A percentile compares a stretch with the other conserved stretches of the same genome.
Evolutionary conservation across 2,797 vertebrate species (phyloP).

Genomic region (Poeciliopsis presidionis): DNA sequence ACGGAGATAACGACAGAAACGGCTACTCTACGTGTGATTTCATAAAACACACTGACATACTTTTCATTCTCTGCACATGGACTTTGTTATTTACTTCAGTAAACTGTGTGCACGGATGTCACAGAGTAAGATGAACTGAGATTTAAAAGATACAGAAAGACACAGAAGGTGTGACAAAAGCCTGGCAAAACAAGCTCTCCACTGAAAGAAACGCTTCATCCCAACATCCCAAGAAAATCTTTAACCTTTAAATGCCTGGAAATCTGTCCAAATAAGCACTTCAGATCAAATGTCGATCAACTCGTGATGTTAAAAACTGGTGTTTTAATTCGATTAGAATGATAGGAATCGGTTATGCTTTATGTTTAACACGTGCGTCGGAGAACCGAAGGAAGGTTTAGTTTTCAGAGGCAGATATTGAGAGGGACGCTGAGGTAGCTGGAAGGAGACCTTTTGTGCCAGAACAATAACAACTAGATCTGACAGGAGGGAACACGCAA

Average conservation of each 20-base stretch:
- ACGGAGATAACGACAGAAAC: slow-evolving; percentile 2
- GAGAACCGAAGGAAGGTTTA: background rate
- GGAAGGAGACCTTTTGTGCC: background rate
- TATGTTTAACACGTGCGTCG: background rate
- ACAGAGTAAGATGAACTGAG: slow-evolving; percentile 6
- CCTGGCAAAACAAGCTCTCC: background rate
- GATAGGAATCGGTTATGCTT: background rate
- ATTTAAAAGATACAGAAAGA: slow-evolving; percentile 10
- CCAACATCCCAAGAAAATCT: background rate
- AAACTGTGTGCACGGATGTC: slow-evolving; percentile 21
- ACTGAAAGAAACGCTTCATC: background rate
- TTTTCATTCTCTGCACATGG: background rate
- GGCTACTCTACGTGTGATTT: slow-evolving; percentile 21
- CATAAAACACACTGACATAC: slow-evolving; percentile 29
- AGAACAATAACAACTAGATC: background rate
- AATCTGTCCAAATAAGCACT: too few relatives aligned
- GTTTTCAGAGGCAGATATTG: background rate
- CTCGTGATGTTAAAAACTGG: background rate
- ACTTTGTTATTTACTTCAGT: slow-evolving; percentile 25
- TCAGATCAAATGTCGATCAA: background rate
- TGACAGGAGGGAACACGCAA: background rate
- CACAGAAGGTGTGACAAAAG: slow-evolving; percentile 15
- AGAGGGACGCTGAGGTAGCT: background rate
- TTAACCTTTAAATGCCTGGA: too few relatives aligned
- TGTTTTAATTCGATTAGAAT: background rate